Conservation (phyloP, 1,140 invertebrate species). For the Sweltsa coloradensis region DNA sequence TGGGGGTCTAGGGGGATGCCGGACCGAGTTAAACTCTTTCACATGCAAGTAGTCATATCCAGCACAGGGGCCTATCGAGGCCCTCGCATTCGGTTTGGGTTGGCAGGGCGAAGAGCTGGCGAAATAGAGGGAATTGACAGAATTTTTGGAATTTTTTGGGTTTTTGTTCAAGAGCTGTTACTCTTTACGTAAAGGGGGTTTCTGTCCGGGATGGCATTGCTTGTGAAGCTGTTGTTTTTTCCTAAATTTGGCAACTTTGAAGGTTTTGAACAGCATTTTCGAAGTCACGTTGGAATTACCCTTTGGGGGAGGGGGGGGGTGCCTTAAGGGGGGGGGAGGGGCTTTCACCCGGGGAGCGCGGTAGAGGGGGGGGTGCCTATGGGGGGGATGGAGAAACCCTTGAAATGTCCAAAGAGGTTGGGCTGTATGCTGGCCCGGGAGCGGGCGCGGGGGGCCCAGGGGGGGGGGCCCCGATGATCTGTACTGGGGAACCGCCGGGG, state of each 20-base stretch:
- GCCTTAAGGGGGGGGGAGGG: conserved; percentile 14
- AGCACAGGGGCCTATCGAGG: conserved; percentile 67
- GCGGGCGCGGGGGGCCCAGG: conserved; percentile 33
- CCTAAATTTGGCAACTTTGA: conserved; percentile 26
- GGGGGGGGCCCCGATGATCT: conserved; percentile 30
- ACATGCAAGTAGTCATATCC: conserved; percentile 66
- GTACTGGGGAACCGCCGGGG: no score
- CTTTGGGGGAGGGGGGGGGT: conserved; percentile 30
- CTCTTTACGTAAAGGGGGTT: no score
- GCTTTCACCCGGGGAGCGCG: not conserved
- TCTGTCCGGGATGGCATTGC: no score
- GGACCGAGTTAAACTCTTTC: conserved; percentile 23
- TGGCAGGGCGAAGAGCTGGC: conserved; percentile 42
- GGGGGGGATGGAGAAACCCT: conserved; percentile 65
- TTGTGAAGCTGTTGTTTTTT: conserved; percentile 24
- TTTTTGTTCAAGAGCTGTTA: conserved; percentile 15
- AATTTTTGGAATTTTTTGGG: conserved; percentile 7
- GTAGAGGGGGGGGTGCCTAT: conserved; percentile 31
- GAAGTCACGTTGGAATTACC: conserved; percentile 34
- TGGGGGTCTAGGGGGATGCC: conserved; percentile 39
- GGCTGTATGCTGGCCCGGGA: conserved; percentile 35
- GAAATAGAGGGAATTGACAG: conserved; percentile 30
- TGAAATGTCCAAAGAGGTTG: conserved; percentile 70
- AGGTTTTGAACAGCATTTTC: conserved; percentile 24
- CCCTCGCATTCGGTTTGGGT: conserved; percentile 45